phyloP scores from a whole-genome alignment of 2,797 vertebrate genomes.

The Chaenodraco wilsoni region DNA sequence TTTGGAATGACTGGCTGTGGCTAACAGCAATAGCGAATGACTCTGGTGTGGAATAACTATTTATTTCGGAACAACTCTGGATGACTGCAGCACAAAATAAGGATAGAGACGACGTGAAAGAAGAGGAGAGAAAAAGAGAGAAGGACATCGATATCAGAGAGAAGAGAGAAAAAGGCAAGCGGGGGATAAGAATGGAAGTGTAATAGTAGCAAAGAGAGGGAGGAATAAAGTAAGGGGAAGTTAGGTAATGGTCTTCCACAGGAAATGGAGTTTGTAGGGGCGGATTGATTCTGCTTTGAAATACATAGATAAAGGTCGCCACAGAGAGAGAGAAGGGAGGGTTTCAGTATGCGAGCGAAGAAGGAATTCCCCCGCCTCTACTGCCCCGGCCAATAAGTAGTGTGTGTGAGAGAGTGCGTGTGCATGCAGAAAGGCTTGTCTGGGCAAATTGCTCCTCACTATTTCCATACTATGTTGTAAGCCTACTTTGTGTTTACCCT shows the following conservation, averaged over 20 bases:
- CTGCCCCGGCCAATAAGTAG: slow-evolving; percentile 78
- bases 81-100: slow-evolving; percentile 49
- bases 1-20: slow-evolving; percentile 52
- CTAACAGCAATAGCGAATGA: slow-evolving; percentile 46
- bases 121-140: slow-evolving; percentile 20
- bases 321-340: slow-evolving; percentile 63
- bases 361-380: slow-evolving; percentile 88
- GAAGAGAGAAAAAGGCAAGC: slow-evolving; percentile 24
- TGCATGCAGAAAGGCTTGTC: slow-evolving; percentile 79
- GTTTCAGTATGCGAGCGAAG: slow-evolving; percentile 79
- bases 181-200: slow-evolving; percentile 48
- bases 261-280: slow-evolving; percentile 84
- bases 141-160: slow-evolving; percentile 62
- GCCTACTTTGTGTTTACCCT: slow-evolving; percentile 66
- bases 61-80: slow-evolving; percentile 52
- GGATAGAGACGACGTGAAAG: slow-evolving; percentile 40
- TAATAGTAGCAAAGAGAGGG: slow-evolving; percentile 59
- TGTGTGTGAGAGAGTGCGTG: slow-evolving; percentile 57
- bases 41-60: slow-evolving; percentile 60
- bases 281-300: slow-evolving; percentile 79
- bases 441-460: slow-evolving; percentile 80
- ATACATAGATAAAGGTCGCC: slow-evolving; percentile 81
- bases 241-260: slow-evolving; percentile 83
- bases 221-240: slow-evolving; percentile 77
- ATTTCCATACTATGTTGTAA: slow-evolving; percentile 72